phyloP scores from a whole-genome alignment of 2,888 invertebrate species.

The Schizotus pectinicornis region DNA sequence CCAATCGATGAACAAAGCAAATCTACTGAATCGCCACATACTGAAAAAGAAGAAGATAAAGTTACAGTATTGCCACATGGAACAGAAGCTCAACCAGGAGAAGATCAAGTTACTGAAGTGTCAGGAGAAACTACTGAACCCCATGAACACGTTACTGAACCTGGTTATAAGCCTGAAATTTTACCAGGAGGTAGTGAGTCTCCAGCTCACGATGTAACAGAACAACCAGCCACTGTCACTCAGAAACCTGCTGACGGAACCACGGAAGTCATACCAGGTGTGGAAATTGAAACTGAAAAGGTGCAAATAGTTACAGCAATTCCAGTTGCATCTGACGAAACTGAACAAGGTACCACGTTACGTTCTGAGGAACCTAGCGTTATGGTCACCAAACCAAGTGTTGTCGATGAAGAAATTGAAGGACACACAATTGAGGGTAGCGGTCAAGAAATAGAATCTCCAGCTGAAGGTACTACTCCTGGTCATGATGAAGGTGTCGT shows the following conservation, averaged over 20 bases:
- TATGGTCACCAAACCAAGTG: constrained; percentile 3
- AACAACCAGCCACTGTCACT: constrained; percentile 12
- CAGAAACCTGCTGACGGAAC: constrained; percentile 17
- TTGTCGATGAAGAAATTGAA: constrained; percentile 5
- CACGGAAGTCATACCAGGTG: constrained; percentile 5
- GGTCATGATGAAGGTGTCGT: too few species aligned
- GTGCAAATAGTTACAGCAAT: constrained; percentile 13
- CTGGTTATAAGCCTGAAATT: neutral
- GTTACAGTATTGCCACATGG: neutral
- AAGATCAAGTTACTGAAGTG: constrained; percentile 24
- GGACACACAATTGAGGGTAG: too few species aligned
- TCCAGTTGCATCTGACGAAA: constrained; percentile 19
- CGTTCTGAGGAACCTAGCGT: neutral
- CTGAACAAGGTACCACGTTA: neutral
- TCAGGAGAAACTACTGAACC: constrained; percentile 6
- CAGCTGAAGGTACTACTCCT: too few species aligned
- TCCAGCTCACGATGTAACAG: neutral
- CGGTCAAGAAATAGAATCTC: too few species aligned
- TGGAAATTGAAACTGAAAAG: neutral
- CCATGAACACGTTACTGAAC: neutral
- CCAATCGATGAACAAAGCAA: neutral
- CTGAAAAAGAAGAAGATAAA: neutral
- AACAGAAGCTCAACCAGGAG: constrained; percentile 4
- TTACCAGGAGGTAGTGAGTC: constrained; percentile 8
- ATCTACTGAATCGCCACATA: neutral